Evolutionary conservation across 2,113 vertebrate species (phyloP).

Genomic region (Hydrochoerus hydrochaeris): DNA sequence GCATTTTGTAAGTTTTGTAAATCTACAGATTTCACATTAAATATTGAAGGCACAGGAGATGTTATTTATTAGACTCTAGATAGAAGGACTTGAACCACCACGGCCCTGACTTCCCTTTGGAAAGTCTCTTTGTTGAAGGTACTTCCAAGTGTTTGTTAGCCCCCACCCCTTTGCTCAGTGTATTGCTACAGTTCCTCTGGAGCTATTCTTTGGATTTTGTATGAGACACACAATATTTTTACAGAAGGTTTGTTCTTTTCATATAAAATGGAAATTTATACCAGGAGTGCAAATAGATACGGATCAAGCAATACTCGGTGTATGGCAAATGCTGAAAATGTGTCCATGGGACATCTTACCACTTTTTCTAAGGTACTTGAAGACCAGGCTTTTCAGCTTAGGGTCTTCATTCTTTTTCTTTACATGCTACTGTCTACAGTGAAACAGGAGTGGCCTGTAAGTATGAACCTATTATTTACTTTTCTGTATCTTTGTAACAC

Average conservation of each 20-base stretch:
- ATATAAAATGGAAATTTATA: constrained; percentile 79
- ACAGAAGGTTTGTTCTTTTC: constrained; percentile 76
- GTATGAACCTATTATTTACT: neutral
- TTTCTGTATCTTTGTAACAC: neutral
- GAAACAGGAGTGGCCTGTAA: constrained; percentile 24
- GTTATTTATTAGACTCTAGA: constrained; percentile 87
- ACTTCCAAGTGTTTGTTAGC: constrained; percentile 75
- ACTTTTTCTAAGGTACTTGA: constrained; percentile 69
- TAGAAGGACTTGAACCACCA: constrained; percentile 84
- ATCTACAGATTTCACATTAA: constrained; percentile 88
- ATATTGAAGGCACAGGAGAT: constrained; percentile 89
- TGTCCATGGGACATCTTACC: neutral
- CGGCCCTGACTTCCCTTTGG: constrained; percentile 76
- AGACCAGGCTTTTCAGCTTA: neutral
- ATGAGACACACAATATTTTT: constrained; percentile 82
- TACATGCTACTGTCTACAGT: neutral
- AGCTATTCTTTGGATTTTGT: constrained; percentile 76
- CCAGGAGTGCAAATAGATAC: constrained; percentile 66
- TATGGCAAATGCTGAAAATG: constrained; percentile 45
- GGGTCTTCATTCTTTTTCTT: neutral
- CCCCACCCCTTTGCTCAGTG: constrained; percentile 50
- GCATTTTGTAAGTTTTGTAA: constrained; percentile 90
- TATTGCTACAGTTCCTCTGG: constrained; percentile 77
- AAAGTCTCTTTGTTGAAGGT: constrained; percentile 81
- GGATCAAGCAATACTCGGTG: constrained; percentile 53